Conservation (phyloP, 2,113 vertebrate species). For the Pica pica region DNA sequence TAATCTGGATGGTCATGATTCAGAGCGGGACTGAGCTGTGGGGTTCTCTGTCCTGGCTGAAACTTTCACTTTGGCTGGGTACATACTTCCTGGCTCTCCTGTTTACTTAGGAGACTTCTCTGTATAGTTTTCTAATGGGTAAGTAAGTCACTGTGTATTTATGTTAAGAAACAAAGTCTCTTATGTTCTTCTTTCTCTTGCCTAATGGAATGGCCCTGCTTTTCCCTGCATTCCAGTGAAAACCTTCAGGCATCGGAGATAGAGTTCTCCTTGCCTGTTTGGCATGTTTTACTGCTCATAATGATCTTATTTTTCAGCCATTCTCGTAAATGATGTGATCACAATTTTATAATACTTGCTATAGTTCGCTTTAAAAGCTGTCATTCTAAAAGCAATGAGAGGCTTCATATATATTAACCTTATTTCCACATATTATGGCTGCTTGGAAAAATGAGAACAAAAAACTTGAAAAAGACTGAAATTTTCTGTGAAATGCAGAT, state of each 20-base stretch:
- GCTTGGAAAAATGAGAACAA: background rate
- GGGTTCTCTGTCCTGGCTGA: background rate
- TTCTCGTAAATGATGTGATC: background rate
- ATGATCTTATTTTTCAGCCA: background rate
- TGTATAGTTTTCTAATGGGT: background rate
- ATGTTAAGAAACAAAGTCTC: background rate
- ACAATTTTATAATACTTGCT: background rate
- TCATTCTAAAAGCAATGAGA: background rate
- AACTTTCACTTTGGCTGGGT: background rate
- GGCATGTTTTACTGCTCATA: background rate
- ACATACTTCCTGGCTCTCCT: background rate
- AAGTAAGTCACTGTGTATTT: background rate
- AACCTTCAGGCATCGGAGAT: background rate
- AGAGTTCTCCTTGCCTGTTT: background rate
- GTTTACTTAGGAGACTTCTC: background rate
- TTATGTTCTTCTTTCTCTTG: background rate
- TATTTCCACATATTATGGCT: background rate
- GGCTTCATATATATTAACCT: background rate
- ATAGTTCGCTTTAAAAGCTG: background rate
- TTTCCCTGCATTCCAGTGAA: background rate
- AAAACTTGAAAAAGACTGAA: background rate
- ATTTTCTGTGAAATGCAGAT: background rate
- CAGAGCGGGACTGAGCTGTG: background rate
- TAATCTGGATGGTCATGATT: fast-evolving
- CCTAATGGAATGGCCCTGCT: background rate